Conservation (phyloP, 2,888 invertebrate species). For the Odontothrips loti region DNA sequence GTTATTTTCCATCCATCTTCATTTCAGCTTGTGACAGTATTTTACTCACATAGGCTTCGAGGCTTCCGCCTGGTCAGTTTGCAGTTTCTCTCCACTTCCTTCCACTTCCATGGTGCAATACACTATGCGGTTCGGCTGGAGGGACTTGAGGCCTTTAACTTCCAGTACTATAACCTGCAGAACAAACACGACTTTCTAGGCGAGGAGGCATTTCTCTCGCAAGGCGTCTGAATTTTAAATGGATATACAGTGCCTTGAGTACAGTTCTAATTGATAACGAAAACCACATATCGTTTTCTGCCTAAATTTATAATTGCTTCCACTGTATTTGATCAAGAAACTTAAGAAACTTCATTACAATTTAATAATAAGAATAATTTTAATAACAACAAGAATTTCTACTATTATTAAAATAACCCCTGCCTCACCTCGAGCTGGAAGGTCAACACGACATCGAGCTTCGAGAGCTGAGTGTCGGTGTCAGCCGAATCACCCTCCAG, state of each 20-base stretch:
- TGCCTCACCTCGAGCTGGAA: conserved; percentile 89
- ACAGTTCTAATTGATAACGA: neutral
- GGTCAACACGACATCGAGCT: conserved; percentile 95
- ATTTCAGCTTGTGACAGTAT: conserved; percentile 20
- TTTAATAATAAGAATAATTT: neutral
- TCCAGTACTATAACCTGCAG: conserved; percentile 96
- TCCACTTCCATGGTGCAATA: conserved; percentile 99
- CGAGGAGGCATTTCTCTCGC: neutral
- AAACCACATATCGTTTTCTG: no score
- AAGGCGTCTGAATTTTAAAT: neutral
- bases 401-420: conserved; percentile 16
- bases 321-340: no score
- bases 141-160: conserved; percentile 94
- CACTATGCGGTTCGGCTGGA: conserved; percentile 95
- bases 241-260: neutral
- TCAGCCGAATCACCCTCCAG: conserved; percentile 93
- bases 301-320: neutral
- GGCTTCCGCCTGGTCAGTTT: conserved; percentile 99
- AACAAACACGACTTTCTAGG: conserved; percentile 3
- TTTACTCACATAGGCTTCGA: conserved; percentile 87
- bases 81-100: conserved; percentile 89
- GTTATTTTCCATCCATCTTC: neutral
- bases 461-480: conserved; percentile 91
- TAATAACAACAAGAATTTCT: conserved; percentile 34
- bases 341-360: neutral